These are phyloP conservation scores for Megastigmus dorsalis DNA, from an alignment of 2,888 invertebrate species.

Conservation along the genomic window DNA sequence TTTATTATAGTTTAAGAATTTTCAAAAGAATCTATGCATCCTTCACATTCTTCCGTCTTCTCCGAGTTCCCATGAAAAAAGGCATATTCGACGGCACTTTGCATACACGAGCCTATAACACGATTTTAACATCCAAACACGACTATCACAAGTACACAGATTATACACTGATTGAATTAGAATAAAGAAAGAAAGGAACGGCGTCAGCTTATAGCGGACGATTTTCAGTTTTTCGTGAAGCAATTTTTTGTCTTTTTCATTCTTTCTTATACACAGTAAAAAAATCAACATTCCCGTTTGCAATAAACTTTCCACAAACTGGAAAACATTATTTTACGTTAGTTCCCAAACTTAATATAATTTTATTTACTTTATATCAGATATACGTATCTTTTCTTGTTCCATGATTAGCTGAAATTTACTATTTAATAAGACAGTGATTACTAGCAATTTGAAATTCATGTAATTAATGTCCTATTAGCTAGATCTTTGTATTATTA, in stretches of 20 bases:
- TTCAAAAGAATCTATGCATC: not conserved
- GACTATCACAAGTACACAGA: conserved; percentile 43
- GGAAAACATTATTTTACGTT: not conserved
- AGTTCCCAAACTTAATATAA: not conserved
- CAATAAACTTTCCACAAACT: not conserved
- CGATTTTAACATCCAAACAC: conserved; percentile 44
- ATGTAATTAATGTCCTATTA: too few relatives aligned
- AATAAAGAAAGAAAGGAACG: not conserved
- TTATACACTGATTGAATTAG: conserved; percentile 25
- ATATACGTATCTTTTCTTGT: not conserved
- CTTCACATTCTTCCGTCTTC: conserved; percentile 9
- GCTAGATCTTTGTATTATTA: too few relatives aligned
- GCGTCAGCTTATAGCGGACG: not conserved
- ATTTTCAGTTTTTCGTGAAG: not conserved
- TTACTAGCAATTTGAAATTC: too few relatives aligned
- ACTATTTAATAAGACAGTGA: too few relatives aligned
- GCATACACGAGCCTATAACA: conserved; percentile 24
- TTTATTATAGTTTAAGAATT: conserved; percentile 7
- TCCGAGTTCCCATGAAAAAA: conserved; percentile 25
- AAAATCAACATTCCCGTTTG: not conserved
- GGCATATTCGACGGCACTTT: conserved; percentile 28
- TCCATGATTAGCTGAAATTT: too few relatives aligned
- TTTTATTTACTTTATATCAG: not conserved
- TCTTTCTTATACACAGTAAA: conserved; percentile 4
- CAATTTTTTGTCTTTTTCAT: not conserved